These are phyloP conservation scores for Chloroclysta siterata DNA, from an alignment of 2,888 invertebrate genomes.

Conservation along the genomic window DNA sequence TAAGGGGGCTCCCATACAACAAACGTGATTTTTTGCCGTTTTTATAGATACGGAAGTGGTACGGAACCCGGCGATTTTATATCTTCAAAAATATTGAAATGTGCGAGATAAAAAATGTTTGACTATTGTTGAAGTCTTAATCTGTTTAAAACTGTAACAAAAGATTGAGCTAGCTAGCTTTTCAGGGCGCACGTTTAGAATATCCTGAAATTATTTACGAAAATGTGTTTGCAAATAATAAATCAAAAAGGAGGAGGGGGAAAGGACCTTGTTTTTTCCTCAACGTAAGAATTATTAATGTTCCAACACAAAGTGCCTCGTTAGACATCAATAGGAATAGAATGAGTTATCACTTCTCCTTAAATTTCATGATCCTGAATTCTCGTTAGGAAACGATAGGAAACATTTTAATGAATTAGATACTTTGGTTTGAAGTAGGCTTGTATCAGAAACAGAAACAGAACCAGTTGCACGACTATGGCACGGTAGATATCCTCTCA, in stretches of 20 bases:
- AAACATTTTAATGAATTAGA: background rate
- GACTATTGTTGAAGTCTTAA: too few species aligned
- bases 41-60: too few species aligned
- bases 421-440: too few species aligned
- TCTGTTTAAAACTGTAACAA: background rate
- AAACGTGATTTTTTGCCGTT: too few species aligned
- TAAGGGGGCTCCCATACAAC: too few species aligned
- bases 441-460: too few species aligned
- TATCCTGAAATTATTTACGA: conserved; percentile 30
- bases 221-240: conserved; percentile 42
- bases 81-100: too few species aligned
- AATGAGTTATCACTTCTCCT: conserved; percentile 30
- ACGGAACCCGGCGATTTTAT: too few species aligned
- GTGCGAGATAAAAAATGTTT: too few species aligned
- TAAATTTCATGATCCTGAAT: conserved; percentile 14
- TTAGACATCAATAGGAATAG: conserved; percentile 36
- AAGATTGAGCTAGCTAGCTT: background rate
- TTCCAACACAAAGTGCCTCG: conserved; percentile 26
- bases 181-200: conserved; percentile 14
- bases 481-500: too few species aligned
- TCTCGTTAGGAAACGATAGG: background rate
- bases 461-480: too few species aligned
- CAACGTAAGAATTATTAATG: conserved; percentile 40
- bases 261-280: conserved; percentile 38
- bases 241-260: conserved; percentile 30